These are phyloP conservation scores for Lonchura striata DNA, from an alignment of 2,113 vertebrate genomes.

Conservation along the genomic window DNA sequence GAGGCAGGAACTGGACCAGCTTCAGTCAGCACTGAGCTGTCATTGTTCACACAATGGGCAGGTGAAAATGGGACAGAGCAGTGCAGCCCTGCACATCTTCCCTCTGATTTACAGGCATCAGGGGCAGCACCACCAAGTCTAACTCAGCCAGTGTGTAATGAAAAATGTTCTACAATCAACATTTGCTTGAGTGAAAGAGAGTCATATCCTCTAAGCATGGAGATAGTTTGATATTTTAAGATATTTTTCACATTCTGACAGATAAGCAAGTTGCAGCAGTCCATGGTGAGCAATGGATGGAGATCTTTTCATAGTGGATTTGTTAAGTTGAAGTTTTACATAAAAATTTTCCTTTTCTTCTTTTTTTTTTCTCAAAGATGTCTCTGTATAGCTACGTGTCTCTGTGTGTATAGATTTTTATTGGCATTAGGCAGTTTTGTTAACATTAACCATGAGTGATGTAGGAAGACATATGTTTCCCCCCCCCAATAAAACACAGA, in stretches of 20 bases:
- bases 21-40: background rate
- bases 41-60: slow-evolving; percentile 8
- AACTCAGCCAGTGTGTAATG: background rate
- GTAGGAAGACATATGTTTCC: slow-evolving; percentile 2
- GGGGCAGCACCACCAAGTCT: background rate
- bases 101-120: slow-evolving; percentile 34
- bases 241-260: background rate
- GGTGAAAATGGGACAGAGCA: slow-evolving; percentile 34
- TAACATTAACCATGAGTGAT: background rate
- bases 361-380: background rate
- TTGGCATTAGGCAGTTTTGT: background rate
- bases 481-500: background rate
- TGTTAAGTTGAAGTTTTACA: background rate
- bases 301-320: background rate
- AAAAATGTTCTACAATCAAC: background rate
- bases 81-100: background rate
- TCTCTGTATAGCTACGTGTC: background rate
- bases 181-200: background rate
- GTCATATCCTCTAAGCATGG: background rate
- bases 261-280: background rate
- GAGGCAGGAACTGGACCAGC: background rate
- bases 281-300: background rate
- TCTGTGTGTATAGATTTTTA: background rate
- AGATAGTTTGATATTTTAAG: background rate
- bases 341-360: background rate